Evolutionary conservation across 2,888 invertebrate genomes (phyloP).

Genomic region (Microdon myrmicae): DNA sequence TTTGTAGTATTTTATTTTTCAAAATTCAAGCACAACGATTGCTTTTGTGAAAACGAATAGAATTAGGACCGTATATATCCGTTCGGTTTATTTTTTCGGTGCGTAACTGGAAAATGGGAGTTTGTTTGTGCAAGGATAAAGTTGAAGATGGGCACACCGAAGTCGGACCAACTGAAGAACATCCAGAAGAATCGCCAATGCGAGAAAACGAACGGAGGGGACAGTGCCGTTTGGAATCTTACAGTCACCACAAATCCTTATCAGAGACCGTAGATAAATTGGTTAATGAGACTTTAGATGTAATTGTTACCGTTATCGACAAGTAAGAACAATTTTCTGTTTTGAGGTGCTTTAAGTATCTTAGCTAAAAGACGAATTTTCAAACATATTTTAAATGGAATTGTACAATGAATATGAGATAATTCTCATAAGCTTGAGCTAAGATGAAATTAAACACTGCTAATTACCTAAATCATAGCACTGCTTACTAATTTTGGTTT

Average conservation of each 20-base stretch:
- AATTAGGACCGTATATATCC: background rate
- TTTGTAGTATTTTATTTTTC: conserved; percentile 30
- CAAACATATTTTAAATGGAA: no score
- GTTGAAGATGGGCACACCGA: conserved; percentile 68
- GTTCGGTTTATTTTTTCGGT: conserved; percentile 6
- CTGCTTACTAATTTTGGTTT: background rate
- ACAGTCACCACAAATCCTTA: conserved; percentile 55
- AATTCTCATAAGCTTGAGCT: no score
- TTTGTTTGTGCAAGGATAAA: conserved; percentile 79
- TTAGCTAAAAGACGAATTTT: conserved; percentile 5
- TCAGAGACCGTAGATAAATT: conserved; percentile 75
- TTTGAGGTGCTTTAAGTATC: background rate
- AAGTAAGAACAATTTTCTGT: conserved; percentile 72
- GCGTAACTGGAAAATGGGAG: conserved; percentile 73
- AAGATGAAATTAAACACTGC: no score
- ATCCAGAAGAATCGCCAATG: conserved; percentile 54
- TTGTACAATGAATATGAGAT: no score
- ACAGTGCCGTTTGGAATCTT: conserved; percentile 42
- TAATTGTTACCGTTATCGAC: conserved; percentile 85
- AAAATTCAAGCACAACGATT: conserved; percentile 2
- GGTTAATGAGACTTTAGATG: conserved; percentile 81
- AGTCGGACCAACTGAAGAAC: conserved; percentile 59
- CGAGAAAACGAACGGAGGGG: conserved; percentile 53
- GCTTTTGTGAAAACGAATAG: background rate
- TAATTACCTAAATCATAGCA: background rate